Percentiles rank a stretch among this genome's conserved stretches.
Conservation (phyloP, 35 echinoderm and acorn worm species). For the Lytechinus variegatus region DNA sequence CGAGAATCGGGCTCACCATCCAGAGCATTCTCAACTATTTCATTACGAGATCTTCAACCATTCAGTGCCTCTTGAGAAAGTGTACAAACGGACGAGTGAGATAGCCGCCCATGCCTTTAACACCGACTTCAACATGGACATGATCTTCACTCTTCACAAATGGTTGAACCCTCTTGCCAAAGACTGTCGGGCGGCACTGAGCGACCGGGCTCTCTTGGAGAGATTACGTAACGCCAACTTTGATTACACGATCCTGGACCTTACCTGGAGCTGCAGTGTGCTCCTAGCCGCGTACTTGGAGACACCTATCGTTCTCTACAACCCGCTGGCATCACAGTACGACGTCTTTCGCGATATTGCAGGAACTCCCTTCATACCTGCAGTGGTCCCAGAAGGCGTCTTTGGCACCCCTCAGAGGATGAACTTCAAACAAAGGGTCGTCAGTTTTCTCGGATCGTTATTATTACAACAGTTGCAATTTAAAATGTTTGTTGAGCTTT, state of each 20-base stretch:
- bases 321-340: conserved; percentile 19
- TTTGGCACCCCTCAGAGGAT: conserved; percentile 33
- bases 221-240: conserved; percentile 21
- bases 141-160: neutral
- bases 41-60: conserved; percentile 60
- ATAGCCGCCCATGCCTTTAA: conserved; percentile 27
- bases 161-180: conserved; percentile 22
- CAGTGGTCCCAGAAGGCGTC: neutral
- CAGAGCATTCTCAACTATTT: conserved; percentile 45
- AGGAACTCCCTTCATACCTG: conserved; percentile 30
- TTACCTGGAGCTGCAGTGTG: conserved; percentile 24
- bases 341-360: neutral
- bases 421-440: conserved; percentile 18
- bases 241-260: conserved; percentile 24
- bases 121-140: conserved; percentile 8
- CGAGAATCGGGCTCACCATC: conserved; percentile 4
- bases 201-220: neutral
- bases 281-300: conserved; percentile 10
- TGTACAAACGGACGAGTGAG: conserved; percentile 24
- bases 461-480: neutral
- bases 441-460: neutral
- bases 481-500: neutral
- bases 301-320: neutral
- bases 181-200: conserved; percentile 41
- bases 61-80: conserved; percentile 34